Base-by-base conservation (phyloP, 2,797 vertebrate genomes). In the Tangara arthus region DNA sequence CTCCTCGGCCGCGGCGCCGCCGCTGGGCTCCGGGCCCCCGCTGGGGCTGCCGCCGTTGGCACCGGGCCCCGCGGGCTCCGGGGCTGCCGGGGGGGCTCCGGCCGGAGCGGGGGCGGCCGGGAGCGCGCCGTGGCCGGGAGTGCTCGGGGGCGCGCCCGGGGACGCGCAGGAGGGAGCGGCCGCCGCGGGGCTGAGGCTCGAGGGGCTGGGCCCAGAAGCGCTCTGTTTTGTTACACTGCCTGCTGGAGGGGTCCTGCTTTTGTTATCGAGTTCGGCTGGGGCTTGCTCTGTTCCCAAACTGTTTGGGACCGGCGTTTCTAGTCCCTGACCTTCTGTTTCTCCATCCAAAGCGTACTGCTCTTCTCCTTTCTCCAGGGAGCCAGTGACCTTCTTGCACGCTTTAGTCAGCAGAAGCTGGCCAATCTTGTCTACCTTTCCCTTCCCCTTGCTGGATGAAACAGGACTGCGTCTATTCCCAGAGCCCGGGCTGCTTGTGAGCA, bases 401-500 rank as follows among this genome's bases (percentile, higher is more conserved):
- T 98, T 98, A 41, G 97, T 98, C 89, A 97, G 87, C 94, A 98
- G 82, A 76, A 98, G 98, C 86, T 98, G 98, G 72, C 96, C 97
- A 66, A 98, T 98, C 95, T 98, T 98, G 96, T 98, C 98, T 50
- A 98, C 97, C 95, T 99, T 99, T 78, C 95, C 97, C 97, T 99
- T 99, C n/a, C 98, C 97, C 64, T 98, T 96, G 91, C 97, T 96
- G 12, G 98, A 98, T 30, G 98, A 98, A 77, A 99, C 96, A 50
- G 98, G 98, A 94, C 98, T 99, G 97, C 98, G 98, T 30, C 98
- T 97, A 42, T 98, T 96, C 78, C 97, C 96, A 79, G 98, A 94
- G 19, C 98, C 98, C 26, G 99, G 98, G 92, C 98, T 99, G 64
- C 98, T 98, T 12, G 98, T 98, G 42, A 98, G 97, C 82, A 99